Evolutionary conservation across 2,797 vertebrate species (phyloP), one percentile per base, ranked within the genome.

Genomic region (Alosa sapidissima): DNA sequence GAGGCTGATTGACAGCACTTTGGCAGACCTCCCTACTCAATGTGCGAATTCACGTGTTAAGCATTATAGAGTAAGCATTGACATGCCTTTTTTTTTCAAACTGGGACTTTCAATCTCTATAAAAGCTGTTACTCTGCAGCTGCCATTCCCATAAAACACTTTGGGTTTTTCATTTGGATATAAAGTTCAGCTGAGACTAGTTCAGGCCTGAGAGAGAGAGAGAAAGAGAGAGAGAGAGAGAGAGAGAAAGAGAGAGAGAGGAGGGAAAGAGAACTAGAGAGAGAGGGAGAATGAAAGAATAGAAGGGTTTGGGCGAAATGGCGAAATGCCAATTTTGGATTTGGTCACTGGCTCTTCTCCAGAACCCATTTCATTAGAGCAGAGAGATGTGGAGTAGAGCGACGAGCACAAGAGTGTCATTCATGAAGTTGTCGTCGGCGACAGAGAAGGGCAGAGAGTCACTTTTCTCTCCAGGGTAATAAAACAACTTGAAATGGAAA

Each of bases 281-380:
- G 81, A 36, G 89, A 87, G 85, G 86, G 90, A 91, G 87, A 90
- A 89, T 91, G 89, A 91, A 90, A 89, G 88, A 89, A 88, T 60
- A 90, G 62, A 49, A n/a, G 62, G 14, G 33, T 82, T 78, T 78
- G 47, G 54, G 78, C 60, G 68, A 19, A 28, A 28, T 28, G 54
- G 78, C 60, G 68, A 19, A 78, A 47, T 14, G 60, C 28, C 68
- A 72, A 52, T 24, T 54, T 52, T 49, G 85, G 78, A 89, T 88
- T 81, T 82, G 68, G 52, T 72, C 48, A 81, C 41, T 86, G 86
- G 82, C 48, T 86, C 49, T 28, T 54, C 16, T 68, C 75, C 52
- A 83, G 45, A 45, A 72, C 36, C 47, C 49, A 84, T 87, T 88
- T 86, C 82, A 82, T 84, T 84, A 55, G 19, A 85, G 82, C 28